Conservation (phyloP, 1,140 invertebrate genomes). For the Coboldia fuscipes region DNA sequence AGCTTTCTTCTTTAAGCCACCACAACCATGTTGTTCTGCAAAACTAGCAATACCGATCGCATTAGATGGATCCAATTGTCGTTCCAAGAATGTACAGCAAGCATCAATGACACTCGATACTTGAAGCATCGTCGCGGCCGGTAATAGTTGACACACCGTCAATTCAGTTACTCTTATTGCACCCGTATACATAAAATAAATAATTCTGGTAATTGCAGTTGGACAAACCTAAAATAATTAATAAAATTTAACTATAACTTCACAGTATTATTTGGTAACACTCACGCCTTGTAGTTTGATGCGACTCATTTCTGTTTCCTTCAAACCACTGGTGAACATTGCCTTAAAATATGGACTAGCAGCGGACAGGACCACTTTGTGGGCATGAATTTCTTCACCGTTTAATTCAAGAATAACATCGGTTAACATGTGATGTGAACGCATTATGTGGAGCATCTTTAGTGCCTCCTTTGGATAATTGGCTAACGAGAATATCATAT, state of each 20-base stretch:
- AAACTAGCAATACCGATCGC: slow-evolving; percentile 84
- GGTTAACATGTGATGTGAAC: slow-evolving; percentile 70
- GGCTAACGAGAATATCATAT: slow-evolving; percentile 70
- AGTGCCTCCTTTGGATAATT: slow-evolving; percentile 68
- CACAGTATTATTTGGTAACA: slow-evolving; percentile 6
- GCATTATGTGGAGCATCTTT: slow-evolving; percentile 79
- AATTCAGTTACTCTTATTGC: slow-evolving; percentile 73
- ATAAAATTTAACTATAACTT: background rate
- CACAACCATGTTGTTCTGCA: slow-evolving; percentile 75
- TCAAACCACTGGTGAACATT: slow-evolving; percentile 78
- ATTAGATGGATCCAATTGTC: slow-evolving; percentile 79
- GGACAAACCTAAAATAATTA: slow-evolving; percentile 29
- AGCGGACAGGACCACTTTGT: slow-evolving; percentile 78
- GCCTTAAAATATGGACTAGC: slow-evolving; percentile 92
- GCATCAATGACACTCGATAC: slow-evolving; percentile 76
- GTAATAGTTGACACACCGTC: slow-evolving; percentile 72
- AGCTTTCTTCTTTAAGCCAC: slow-evolving; percentile 60
- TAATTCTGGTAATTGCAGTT: slow-evolving; percentile 58
- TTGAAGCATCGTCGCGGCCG: slow-evolving; percentile 87
- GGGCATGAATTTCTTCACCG: slow-evolving; percentile 65
- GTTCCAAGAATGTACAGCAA: slow-evolving; percentile 74
- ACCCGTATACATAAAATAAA: slow-evolving; percentile 82
- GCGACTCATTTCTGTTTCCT: slow-evolving; percentile 66
- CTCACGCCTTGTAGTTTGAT: slow-evolving; percentile 65
- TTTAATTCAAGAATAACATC: slow-evolving; percentile 75